A percentile compares a stretch with the other conserved stretches of the same genome.
These are phyloP conservation scores for Dufourea novaeangliae DNA, from an alignment of 1,140 invertebrate genomes.

Conservation along the genomic window DNA sequence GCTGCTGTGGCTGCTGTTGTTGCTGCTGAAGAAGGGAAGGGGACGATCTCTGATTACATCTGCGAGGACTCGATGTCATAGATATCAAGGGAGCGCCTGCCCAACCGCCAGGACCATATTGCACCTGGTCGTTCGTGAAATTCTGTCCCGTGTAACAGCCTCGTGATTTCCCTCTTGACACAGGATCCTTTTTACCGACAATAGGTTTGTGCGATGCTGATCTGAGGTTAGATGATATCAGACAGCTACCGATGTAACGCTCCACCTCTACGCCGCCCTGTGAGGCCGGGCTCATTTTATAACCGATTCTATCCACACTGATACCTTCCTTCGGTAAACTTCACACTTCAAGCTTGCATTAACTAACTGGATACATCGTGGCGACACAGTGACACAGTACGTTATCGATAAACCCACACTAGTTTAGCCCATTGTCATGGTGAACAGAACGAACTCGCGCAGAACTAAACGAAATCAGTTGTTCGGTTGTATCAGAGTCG, in stretches of 20 bases:
- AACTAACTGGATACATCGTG: conserved; percentile 2
- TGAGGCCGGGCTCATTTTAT: conserved; percentile 85
- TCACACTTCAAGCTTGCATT: not conserved
- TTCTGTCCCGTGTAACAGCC: conserved; percentile 57
- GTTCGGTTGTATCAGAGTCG: not conserved
- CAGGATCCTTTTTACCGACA: conserved; percentile 61
- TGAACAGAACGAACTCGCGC: no score
- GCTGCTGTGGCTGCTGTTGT: conserved; percentile 56
- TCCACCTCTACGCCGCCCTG: conserved; percentile 84
- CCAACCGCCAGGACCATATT: conserved; percentile 80
- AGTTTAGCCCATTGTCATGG: conserved; percentile 57
- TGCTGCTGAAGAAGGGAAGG: conserved; percentile 70
- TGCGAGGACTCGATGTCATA: conserved; percentile 78
- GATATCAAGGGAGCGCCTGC: conserved; percentile 88
- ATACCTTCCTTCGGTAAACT: not conserved
- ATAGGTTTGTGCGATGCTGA: conserved; percentile 77
- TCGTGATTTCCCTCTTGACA: conserved; percentile 40
- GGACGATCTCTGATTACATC: conserved; percentile 78
- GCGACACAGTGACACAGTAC: conserved; percentile 42
- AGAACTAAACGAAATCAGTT: no score
- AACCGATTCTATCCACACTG: conserved; percentile 6
- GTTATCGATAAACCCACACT: no score
- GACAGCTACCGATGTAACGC: conserved; percentile 85
- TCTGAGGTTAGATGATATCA: conserved; percentile 82
- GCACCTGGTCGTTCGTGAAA: conserved; percentile 61